Base-by-base conservation (phyloP, 1,140 invertebrate genomes). In the Neodiprion pinetum region DNA sequence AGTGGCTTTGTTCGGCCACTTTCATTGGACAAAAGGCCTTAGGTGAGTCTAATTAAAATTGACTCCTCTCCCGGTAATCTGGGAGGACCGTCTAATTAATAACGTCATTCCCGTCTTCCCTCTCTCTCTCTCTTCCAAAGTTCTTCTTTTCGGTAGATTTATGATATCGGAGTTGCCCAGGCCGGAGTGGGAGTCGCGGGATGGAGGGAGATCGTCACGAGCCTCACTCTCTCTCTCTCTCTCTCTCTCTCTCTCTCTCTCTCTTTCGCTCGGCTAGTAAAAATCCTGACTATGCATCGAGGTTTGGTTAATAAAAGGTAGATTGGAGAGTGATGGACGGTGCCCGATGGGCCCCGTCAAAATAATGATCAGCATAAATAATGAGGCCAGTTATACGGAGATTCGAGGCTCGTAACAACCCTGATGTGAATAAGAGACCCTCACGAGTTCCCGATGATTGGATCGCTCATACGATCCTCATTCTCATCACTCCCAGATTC, bases 301-400 rank as follows among this genome's bases (percentile, higher is more conserved):
- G 28, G 53, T 61, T 61, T 61, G 53, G 53, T 61, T 61, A 61
- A 61, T 61, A 61, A 61, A 61, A 61, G 53, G 53, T 61, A 61
- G 53, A 61, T 61, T 61, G 53, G 53, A 73, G 77, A 77, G 82
- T 84, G 85, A 86, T 85, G 82, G 84, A 86, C 85, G 84, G 84
- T 85, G 84, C 82, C 83, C 83, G 82, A 86, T 86, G 84, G 85
- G 80, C 82, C 82, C 82, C 84, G 84, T 86, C 84, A 85, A 83
- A 86, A 86, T 86, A 85, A 86, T 85, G 82, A 85, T 85, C 82
- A 80, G 82, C 84, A 82, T 85, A 85, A 85, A 85, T 86, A 85
- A 86, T 86, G 84, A 86, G 84, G 75, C 85, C 84, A 83, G 83
- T 85, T 85, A 85, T 82, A 71, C 78, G 68, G 74, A 50, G 48